Base-by-base conservation (phyloP, 2,113 vertebrate genomes). In the Rhadina sibilatrix region DNA sequence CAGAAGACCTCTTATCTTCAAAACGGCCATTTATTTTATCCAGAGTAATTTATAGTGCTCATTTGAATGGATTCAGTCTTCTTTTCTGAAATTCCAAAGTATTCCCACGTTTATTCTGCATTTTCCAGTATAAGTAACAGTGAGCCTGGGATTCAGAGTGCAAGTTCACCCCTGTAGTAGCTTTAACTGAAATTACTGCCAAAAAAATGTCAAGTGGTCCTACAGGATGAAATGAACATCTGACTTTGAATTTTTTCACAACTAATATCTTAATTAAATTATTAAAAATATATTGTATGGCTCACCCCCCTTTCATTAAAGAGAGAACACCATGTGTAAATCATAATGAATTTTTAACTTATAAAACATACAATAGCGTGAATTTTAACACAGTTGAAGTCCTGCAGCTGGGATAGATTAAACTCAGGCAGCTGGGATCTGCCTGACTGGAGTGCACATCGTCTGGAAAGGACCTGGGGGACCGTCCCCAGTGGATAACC, bases 61-160 rank as follows among this genome's bases (percentile, higher is more conserved):
- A 14, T 17, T 10, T 28, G 23, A 76, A 70, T 47, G 22, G n/a
- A 44, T 85, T 78, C 14, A 17, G 80, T 37, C 12, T 83, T 49
- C 18, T 38, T 44, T 33, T 59, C 18, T 65, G 31, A 49, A 87
- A 86, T 89, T 54, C 44, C 2, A 14, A 9, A 64, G 31, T 42
- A 64, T 69, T 76, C 19, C 15, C 28, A 42, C 4, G 8, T 86
- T 80, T 64, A 37, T 72, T 69, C 22, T 25, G 0, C 3, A 0
- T 83, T 83, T 88, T 76, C 28, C 37, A 42, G 7, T 87, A 7
- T 69, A 63, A 80, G 6, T 59, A 60, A 31, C 20, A 44, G 53
- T 19, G 49, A 85, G 28, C 20, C 28, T 70, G 70, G 30, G 22
- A 66, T 80, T 91, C 44, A 83, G 53, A 79, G 30, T 72, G 66